Percentiles rank a stretch among this genome's conserved stretches.
Conservation (phyloP, 2,888 invertebrate genomes). For the Lysandra coridon region DNA sequence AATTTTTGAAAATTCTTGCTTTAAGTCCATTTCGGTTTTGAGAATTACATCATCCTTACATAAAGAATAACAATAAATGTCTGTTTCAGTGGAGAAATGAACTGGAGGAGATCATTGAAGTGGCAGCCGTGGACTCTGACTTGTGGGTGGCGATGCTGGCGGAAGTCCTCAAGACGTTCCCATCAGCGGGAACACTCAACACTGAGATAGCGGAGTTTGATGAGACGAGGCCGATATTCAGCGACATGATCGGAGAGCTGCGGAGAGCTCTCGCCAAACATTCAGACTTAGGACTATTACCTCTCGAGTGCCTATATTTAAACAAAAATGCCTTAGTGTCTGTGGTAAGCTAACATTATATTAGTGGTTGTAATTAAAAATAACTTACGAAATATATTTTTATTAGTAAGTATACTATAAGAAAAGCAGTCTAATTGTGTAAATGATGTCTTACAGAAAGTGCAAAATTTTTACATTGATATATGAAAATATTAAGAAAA, state of each 20-base stretch:
- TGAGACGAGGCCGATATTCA: slow-evolving; percentile 93
- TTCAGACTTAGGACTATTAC: slow-evolving; percentile 92
- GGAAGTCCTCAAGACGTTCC: slow-evolving; percentile 96
- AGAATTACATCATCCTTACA: no score
- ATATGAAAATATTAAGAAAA: no score
- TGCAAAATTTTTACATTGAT: no score
- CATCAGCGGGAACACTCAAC: slow-evolving; percentile 93
- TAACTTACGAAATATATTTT: no score
- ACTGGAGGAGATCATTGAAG: slow-evolving; percentile 95
- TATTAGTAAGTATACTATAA: no score
- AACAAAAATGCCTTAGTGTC: slow-evolving; percentile 95
- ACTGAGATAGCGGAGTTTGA: slow-evolving; percentile 93
- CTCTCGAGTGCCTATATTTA: slow-evolving; percentile 97
- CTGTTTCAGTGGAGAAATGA: slow-evolving; percentile 93
- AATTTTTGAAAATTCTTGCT: no score
- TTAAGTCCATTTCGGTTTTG: no score
- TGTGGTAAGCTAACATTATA: slow-evolving; percentile 80
- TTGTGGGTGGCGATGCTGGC: slow-evolving; percentile 98
- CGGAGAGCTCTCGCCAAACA: slow-evolving; percentile 90
- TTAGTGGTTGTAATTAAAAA: no score
- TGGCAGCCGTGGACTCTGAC: slow-evolving; percentile 95
- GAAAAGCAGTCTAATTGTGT: no score
- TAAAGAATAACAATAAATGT: no score
- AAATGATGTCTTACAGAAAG: no score
- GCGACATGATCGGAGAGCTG: slow-evolving; percentile 92